Base-by-base conservation (phyloP, 2,888 invertebrate genomes). In the Drosophila melanosoma region DNA sequence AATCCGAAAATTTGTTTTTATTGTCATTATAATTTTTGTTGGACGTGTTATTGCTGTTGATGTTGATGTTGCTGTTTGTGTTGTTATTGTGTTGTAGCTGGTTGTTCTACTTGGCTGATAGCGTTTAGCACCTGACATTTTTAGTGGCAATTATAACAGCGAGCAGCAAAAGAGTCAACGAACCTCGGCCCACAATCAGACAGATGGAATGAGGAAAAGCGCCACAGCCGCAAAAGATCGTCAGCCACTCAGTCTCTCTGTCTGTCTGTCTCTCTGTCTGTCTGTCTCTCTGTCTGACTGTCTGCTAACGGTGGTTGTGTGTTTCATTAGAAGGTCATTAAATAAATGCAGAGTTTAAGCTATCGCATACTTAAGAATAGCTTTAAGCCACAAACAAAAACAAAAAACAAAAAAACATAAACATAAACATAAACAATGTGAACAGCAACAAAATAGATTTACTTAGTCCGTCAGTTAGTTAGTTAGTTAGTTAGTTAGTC, bases 51-150 rank as follows among this genome's bases (percentile, higher is more conserved):
- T 45, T 23, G 56, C 17, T 38, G 26, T 56, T 45, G 45, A n/a
- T 38, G 26, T 38, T 38, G 15, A 7, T 54, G 68, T 57, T 42
- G 65, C 42, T 74, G 62, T 49, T 45, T 40, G 15, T 78, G 57
- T 51, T 75, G 62, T 48, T 72, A 48, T 62, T 69, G 49, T 69
- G 52, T 26, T 60, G 66, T 73, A 80, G 69, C 69, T 57, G 80
- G 77, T 83, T 90, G 90, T 87, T 85, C 85, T 85, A 85, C 77
- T 87, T 87, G 87, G 87, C 87, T 90, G 89, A 83, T 90, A 90
- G 87, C 90, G 89, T 89, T 89, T 89, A 89, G 89, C 89, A 89
- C 90, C 89, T 90, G 89, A 89, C 89, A 89, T 89, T 88, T 83
- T 82, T 86, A 87, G 82, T 88, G 82, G 87, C 88, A 88, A 88